Evolutionary conservation across 2,113 vertebrate genomes (phyloP).

Genomic region (Phainopepla nitens): DNA sequence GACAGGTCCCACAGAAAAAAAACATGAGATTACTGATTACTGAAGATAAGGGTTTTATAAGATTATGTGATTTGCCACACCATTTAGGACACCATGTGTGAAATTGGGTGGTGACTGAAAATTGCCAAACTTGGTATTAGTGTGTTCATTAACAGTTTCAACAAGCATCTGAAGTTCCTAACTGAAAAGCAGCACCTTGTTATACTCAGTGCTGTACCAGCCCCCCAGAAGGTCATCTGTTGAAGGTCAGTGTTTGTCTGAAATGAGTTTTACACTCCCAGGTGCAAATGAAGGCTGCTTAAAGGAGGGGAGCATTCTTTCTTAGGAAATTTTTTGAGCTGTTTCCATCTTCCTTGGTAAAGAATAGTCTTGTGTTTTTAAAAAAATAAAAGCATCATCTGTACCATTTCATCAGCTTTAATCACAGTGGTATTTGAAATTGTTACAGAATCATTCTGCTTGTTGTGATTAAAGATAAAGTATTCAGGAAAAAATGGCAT

Average conservation of each 20-base stretch:
- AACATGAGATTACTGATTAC: background rate
- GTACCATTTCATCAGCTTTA: background rate
- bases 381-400: background rate
- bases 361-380: background rate
- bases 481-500: background rate
- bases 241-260: background rate
- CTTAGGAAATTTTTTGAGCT: background rate
- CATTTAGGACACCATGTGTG: accelerated
- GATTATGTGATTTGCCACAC: background rate
- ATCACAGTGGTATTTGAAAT: background rate
- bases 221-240: background rate
- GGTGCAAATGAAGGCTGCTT: background rate
- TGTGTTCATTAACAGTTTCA: background rate
- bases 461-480: background rate
- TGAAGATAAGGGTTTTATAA: background rate
- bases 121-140: background rate
- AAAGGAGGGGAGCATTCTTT: background rate
- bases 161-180: background rate
- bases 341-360: background rate
- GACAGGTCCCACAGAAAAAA: background rate
- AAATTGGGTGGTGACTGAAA: background rate
- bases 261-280: background rate
- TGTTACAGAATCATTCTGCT: background rate
- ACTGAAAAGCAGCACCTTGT: background rate
- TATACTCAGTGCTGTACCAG: background rate